These are phyloP conservation scores for Falco biarmicus DNA, from an alignment of 2,797 vertebrate species.

Conservation along the genomic window DNA sequence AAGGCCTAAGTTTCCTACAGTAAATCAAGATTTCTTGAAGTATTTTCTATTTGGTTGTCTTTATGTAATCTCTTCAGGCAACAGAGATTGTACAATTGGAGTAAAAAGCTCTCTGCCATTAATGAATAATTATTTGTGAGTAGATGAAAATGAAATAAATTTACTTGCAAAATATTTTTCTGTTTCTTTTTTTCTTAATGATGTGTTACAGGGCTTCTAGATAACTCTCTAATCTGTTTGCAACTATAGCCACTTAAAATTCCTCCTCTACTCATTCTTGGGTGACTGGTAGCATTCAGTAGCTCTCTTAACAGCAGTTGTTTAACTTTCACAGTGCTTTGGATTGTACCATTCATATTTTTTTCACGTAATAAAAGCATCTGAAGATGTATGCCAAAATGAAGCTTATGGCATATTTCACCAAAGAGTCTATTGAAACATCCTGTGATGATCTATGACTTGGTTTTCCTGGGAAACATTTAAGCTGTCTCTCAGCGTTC, in stretches of 20 bases:
- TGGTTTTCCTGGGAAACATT: not conserved
- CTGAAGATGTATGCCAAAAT: not conserved
- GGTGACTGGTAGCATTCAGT: too few species aligned
- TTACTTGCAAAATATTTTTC: not conserved
- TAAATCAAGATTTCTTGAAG: not conserved
- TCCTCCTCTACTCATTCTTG: not conserved
- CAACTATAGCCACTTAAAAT: not conserved
- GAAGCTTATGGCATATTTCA: not conserved
- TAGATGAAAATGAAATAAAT: not conserved
- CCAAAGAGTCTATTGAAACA: not conserved
- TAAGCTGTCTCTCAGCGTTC: not conserved
- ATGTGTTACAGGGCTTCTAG: not conserved
- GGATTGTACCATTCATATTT: not conserved
- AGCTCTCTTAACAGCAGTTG: not conserved
- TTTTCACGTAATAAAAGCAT: not conserved
- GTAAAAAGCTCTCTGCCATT: not conserved
- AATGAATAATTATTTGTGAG: not conserved
- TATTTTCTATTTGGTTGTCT: not conserved
- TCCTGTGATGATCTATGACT: not conserved
- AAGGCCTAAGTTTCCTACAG: not conserved
- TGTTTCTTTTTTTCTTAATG: not conserved
- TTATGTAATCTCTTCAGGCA: not conserved
- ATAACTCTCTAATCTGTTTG: not conserved
- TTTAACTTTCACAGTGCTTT: not conserved
- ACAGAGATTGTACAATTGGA: not conserved